Evolutionary conservation across 2,888 invertebrate genomes (phyloP), one percentile per base, ranked within the genome.

Genomic region (Candidula unifasciata): DNA sequence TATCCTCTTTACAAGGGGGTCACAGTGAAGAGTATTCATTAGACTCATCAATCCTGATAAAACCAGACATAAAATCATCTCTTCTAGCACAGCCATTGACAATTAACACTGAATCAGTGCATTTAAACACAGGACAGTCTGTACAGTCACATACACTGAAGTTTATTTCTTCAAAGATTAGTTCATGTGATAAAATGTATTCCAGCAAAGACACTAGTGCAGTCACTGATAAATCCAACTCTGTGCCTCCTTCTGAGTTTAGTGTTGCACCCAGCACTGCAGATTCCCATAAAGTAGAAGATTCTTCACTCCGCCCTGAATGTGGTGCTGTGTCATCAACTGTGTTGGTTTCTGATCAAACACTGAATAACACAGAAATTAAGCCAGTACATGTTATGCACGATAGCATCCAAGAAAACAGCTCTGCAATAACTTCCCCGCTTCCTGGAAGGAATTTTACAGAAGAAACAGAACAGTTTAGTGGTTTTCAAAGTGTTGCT

Each of bases 331-430:
- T 8, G 30, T 30, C 54, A 33, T 27, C 33, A 76, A 18, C 76
- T 16, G 33, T 16, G 18, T 74, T 74, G n/a, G 54, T 52, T 74
- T 74, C 52, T 54, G 74, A 74, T 52, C 52, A 27, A 74, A 74
- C 27, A n/a, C n/a, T 27, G n/a, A 66, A 66, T 3, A 30, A 30
- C 30, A 66, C 37, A 37, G 71, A 71, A 37, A 21, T 37, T 21
- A 71, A 24, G n/a, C 21, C 71, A 71, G 35, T 37, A 35, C 16
- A 73, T 52, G 21, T 73, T 5, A 73, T 27, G 24, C 18, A 13
- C 13, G 44, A 44, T 16, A 13, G 27, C n/a, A 52, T 73, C n/a
- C 8, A n/a, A 52, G 52, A 37, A 37, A 71, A 44, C 5, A n/a
- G 44, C 44, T 10, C 52, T 73, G 44, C 73, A 60, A 16, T n/a